Evolutionary conservation across 1,140 invertebrate genomes (phyloP).

Genomic region (Aphelinus certus): DNA sequence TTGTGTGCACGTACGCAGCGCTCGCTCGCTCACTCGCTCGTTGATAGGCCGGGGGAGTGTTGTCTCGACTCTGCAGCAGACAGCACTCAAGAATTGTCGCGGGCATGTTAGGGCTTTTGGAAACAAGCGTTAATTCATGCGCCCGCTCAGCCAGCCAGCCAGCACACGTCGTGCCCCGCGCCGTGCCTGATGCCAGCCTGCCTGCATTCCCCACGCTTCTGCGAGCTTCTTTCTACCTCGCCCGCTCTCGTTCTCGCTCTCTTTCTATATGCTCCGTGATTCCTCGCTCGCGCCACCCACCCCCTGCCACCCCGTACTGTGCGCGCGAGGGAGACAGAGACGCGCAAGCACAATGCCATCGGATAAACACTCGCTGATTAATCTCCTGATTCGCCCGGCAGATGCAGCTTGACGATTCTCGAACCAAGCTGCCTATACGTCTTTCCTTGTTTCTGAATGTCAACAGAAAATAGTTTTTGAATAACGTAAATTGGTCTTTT

Average conservation of each 20-base stretch:
- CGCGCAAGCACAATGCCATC: too few species aligned
- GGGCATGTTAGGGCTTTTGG: conserved; percentile 64
- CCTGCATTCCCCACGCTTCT: conserved; percentile 47
- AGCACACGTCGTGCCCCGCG: conserved; percentile 21
- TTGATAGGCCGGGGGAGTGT: conserved; percentile 47
- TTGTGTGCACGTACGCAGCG: conserved; percentile 26
- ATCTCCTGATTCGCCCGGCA: too few species aligned
- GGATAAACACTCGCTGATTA: too few species aligned
- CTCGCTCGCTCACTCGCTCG: conserved; percentile 37
- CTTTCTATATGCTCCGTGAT: neutral
- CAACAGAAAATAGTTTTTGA: too few species aligned
- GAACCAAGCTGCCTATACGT: too few species aligned
- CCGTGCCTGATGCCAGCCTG: neutral
- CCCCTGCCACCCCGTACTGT: too few species aligned
- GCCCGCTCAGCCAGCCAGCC: conserved; percentile 45
- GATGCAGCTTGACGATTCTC: too few species aligned
- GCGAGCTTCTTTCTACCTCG: conserved; percentile 44
- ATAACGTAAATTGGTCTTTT: too few species aligned
- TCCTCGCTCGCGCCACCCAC: neutral
- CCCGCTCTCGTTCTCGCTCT: conserved; percentile 1
- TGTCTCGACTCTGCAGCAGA: conserved; percentile 58
- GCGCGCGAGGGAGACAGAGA: too few species aligned
- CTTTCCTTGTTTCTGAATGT: too few species aligned
- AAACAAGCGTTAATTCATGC: conserved; percentile 65
- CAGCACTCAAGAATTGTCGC: conserved; percentile 68